Percentiles rank a stretch among this genome's conserved stretches.
These are phyloP conservation scores for Flabesymbios commensalis DNA, from an alignment of 2,888 invertebrate genomes.

Conservation along the genomic window DNA sequence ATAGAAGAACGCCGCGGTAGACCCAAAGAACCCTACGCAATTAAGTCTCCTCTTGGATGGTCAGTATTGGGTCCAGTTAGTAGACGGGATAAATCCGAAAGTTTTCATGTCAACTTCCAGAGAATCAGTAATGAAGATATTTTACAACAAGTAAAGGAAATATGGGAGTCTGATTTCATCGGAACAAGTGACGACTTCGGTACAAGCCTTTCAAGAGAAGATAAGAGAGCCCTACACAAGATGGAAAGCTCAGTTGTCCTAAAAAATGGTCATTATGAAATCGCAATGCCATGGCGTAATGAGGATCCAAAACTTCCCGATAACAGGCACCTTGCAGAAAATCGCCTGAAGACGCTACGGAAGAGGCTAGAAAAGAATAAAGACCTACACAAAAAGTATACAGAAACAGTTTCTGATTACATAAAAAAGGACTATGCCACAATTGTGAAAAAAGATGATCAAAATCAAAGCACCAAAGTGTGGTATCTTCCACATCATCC, in stretches of 20 bases:
- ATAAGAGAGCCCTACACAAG: background rate
- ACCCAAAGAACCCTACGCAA: background rate
- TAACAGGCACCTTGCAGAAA: background rate
- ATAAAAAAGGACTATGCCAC: background rate
- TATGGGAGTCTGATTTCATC: background rate
- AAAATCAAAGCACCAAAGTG: background rate
- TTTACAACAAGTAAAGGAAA: background rate
- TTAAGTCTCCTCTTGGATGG: background rate
- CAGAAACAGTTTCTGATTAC: background rate
- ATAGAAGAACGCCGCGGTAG: background rate
- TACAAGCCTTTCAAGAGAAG: background rate
- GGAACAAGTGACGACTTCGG: background rate
- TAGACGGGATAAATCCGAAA: background rate
- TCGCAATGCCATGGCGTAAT: background rate
- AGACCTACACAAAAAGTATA: background rate
- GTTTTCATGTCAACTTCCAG: background rate
- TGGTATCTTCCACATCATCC: constrained; percentile 10
- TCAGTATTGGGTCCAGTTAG: background rate
- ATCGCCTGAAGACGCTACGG: background rate
- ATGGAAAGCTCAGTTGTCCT: background rate
- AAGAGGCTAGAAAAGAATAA: background rate
- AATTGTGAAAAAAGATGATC: background rate
- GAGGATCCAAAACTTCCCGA: background rate
- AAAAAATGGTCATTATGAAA: background rate
- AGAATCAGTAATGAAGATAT: background rate